Conservation (phyloP, 2,113 vertebrate genomes). For the Tetrax tetrax region DNA sequence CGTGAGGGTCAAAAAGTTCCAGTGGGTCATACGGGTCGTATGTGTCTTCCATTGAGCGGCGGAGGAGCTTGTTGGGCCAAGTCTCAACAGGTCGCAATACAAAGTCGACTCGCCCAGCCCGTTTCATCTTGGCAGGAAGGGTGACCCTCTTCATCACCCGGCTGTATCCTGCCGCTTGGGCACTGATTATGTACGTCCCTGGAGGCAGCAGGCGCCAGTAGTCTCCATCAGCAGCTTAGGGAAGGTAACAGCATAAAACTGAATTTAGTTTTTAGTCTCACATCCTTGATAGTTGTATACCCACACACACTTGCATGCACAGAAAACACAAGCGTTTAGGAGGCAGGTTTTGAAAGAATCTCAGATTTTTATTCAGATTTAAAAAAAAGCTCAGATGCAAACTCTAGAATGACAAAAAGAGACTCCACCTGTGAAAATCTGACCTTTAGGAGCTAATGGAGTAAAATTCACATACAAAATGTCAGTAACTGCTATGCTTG, state of each 20-base stretch:
- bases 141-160: constrained; percentile 86
- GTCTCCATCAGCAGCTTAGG: constrained; percentile 88
- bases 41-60: constrained; percentile 66
- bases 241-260: not conserved
- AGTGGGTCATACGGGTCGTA: constrained; percentile 78
- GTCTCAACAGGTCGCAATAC: constrained; percentile 77
- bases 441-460: not conserved
- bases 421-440: not conserved
- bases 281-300: rapidly evolving
- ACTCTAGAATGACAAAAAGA: not conserved
- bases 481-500: not conserved
- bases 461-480: not conserved
- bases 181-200: constrained; percentile 84
- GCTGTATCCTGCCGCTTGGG: constrained; percentile 86
- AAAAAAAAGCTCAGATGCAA: not conserved
- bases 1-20: constrained; percentile 79
- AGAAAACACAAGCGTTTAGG: not conserved
- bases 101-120: constrained; percentile 88
- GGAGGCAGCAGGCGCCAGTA: constrained; percentile 92
- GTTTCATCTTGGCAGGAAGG: constrained; percentile 82
- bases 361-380: not conserved
- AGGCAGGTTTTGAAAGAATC: not conserved
- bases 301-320: rapidly evolving
- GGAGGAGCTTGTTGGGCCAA: constrained; percentile 73
- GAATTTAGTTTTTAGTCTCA: rapidly evolving